These are phyloP conservation scores for Ammodytes dubius DNA, from an alignment of 2,113 vertebrate species.

Conservation along the genomic window DNA sequence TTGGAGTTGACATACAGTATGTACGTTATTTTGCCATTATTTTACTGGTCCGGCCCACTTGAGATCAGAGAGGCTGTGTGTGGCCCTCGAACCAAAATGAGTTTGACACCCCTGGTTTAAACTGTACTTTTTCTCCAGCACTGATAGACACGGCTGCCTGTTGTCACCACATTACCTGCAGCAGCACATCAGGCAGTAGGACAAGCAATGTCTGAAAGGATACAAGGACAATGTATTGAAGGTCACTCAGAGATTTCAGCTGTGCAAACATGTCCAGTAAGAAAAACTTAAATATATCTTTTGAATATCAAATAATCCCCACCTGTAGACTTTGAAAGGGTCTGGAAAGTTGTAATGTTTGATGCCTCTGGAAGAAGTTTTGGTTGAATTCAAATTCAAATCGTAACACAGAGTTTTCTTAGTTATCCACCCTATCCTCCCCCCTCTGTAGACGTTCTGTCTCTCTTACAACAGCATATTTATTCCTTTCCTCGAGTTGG, in stretches of 20 bases:
- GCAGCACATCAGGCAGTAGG: background rate
- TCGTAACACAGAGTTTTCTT: background rate
- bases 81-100: too few species aligned
- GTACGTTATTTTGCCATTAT: too few species aligned
- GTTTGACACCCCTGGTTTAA: too few species aligned
- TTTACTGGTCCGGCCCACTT: too few species aligned
- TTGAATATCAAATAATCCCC: background rate
- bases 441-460: too few species aligned
- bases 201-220: background rate
- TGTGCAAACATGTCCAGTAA: background rate
- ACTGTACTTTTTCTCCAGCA: too few species aligned
- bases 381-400: constrained; percentile 6
- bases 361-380: background rate
- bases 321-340: background rate
- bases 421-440: too few species aligned
- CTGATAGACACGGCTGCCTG: background rate
- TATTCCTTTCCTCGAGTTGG: background rate
- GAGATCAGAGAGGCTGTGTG: too few species aligned
- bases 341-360: background rate
- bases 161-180: background rate
- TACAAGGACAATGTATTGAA: background rate
- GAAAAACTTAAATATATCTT: background rate
- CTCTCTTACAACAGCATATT: background rate
- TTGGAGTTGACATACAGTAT: too few species aligned
- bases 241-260: background rate